Evolutionary conservation across 2,797 vertebrate species (phyloP).

Genomic region (Gambusia yucatana): DNA sequence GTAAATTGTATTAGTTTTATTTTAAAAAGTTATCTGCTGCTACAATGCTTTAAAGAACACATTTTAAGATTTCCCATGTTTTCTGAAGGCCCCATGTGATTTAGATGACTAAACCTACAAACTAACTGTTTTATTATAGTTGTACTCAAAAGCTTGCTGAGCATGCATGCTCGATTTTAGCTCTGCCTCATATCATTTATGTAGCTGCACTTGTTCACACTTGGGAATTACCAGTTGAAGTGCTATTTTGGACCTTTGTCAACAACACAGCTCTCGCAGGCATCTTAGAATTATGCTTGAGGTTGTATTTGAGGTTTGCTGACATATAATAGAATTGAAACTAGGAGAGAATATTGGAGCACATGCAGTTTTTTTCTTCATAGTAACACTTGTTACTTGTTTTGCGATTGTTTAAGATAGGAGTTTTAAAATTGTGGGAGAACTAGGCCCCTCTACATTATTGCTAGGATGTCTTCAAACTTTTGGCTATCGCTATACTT

Average conservation of each 20-base stretch:
- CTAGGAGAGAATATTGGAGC: constrained; percentile 8
- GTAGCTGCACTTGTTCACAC: constrained; percentile 18
- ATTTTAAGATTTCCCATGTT: neutral
- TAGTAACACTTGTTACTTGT: neutral
- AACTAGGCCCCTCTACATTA: too few species aligned
- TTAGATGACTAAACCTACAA: constrained; percentile 16
- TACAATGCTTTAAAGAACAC: neutral
- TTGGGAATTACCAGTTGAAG: constrained; percentile 27
- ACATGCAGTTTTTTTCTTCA: neutral
- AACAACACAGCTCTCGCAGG: constrained; percentile 19
- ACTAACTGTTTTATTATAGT: constrained; percentile 20
- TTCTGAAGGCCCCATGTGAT: neutral
- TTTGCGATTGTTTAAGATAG: neutral
- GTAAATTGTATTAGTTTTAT: neutral
- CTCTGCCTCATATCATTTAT: constrained; percentile 19
- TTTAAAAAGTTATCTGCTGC: neutral
- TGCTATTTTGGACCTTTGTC: constrained; percentile 33
- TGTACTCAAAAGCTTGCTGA: constrained; percentile 22
- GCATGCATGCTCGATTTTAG: constrained; percentile 23
- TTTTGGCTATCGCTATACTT: too few species aligned
- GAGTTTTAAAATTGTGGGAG: too few species aligned
- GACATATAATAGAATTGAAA: constrained; percentile 18
- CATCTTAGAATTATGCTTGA: constrained; percentile 18
- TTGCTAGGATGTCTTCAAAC: too few species aligned
- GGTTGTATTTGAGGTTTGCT: constrained; percentile 22